Conservation (phyloP, 2,888 invertebrate species). For the Pterostichus madidus region DNA sequence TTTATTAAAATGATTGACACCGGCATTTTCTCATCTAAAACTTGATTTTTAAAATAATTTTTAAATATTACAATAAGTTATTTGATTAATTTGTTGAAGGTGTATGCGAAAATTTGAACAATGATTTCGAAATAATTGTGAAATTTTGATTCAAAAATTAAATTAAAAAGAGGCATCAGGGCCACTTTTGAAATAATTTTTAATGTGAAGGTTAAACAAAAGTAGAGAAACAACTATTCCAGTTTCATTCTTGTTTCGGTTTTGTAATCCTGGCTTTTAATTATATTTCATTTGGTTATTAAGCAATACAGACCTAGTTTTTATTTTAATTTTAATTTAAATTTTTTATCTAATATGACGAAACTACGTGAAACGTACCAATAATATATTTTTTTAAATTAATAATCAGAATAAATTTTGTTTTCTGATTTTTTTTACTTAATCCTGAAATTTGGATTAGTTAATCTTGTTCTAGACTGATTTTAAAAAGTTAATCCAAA, state of each 20-base stretch:
- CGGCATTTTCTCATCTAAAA: no score
- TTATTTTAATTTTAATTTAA: neutral
- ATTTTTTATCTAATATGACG: neutral
- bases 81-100: neutral
- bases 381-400: neutral
- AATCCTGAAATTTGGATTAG: no score
- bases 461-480: no score
- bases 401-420: neutral
- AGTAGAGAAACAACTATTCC: constrained; percentile 3
- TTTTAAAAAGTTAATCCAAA: no score
- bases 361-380: neutral
- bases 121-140: neutral
- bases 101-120: no score
- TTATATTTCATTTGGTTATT: neutral
- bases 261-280: constrained; percentile 3
- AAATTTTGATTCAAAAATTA: neutral
- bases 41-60: neutral
- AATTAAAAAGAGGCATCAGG: neutral
- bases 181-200: constrained; percentile 8
- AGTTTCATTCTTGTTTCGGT: neutral
- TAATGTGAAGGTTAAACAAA: neutral
- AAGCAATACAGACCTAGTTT: constrained; percentile 18
- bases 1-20: no score
- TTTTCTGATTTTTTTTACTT: neutral
- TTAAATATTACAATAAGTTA: neutral